These are phyloP conservation scores for Actinemys pallida DNA, from an alignment of 2,113 vertebrate genomes.

Conservation along the genomic window DNA sequence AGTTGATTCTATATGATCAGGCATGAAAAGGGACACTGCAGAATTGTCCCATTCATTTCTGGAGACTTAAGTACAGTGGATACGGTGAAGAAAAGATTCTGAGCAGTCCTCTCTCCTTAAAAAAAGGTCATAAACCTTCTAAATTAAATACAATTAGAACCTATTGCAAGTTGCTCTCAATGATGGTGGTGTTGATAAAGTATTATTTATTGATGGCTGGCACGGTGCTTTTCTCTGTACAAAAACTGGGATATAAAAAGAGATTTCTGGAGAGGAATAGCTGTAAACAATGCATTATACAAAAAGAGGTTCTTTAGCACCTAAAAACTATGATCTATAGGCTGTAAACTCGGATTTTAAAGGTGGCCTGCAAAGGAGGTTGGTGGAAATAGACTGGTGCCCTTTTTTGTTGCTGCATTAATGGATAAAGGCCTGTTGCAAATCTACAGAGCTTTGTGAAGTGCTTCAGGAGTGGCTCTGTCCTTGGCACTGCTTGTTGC, in stretches of 20 bases:
- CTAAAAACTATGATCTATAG: background rate
- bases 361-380: background rate
- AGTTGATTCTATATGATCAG: background rate
- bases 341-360: background rate
- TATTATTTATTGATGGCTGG: background rate
- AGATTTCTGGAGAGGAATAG: background rate
- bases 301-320: background rate
- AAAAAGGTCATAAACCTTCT: background rate
- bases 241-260: background rate
- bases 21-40: background rate
- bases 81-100: background rate
- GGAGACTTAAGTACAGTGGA: background rate
- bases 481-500: background rate
- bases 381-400: background rate
- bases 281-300: background rate
- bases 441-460: background rate
- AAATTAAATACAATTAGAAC: background rate
- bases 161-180: background rate
- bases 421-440: background rate
- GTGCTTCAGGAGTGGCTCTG: background rate
- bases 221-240: background rate
- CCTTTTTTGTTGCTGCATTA: background rate
- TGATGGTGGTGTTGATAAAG: background rate
- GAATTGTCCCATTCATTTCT: conserved; percentile 1
- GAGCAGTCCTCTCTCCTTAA: background rate